Evolutionary conservation across 2,797 vertebrate genomes (phyloP), one percentile per base, ranked within the genome.

Genomic region (Cottoperca gobio): DNA sequence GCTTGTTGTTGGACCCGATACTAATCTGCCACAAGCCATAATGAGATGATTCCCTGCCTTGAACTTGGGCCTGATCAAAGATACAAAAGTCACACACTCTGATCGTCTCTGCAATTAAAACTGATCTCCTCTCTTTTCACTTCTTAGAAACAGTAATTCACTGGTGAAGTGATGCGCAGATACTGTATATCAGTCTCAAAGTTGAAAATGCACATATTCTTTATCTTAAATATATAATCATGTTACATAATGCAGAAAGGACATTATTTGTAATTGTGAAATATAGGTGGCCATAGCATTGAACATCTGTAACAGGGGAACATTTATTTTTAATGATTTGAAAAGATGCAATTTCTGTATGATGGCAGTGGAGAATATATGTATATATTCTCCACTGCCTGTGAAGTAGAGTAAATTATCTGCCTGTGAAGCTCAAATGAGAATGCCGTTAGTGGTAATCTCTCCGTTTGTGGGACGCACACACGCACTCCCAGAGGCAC

Each of bases 401-500:
- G 50, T 50, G 10, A 77, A 67, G 39, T 80, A 26, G 54, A 83
- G 76, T 73, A 75, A 88, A 86, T 73, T 81, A 77, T 82, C 66
- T 87, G 78, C 69, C 53, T 73, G 39, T 79, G 83, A 83, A 88
- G 88, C 91, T 91, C 85, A 89, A 86, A 93, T 84, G 89, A 93
- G 91, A 94, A 92, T 89, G 88, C 86, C 88, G 84, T 92, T 92
- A 86, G 86, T 90, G 91, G 90, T 95, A 95, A 95, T 95, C 94
- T 95, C 91, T 31, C 86, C 91, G 62, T 92, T 92, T 94, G 89
- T 90, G 85, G 91, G 92, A 92, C 86, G 76, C 88, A 87, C 86
- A 90, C 93, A 91, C 49, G 68, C 91, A 87, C 87, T 77, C 48
- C 67, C 83, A 78, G 84, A 86, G 78, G 61, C 82, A 90, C 88